These are phyloP conservation scores for Dascillus cervinus DNA, from an alignment of 2,888 invertebrate species.

Conservation along the genomic window DNA sequence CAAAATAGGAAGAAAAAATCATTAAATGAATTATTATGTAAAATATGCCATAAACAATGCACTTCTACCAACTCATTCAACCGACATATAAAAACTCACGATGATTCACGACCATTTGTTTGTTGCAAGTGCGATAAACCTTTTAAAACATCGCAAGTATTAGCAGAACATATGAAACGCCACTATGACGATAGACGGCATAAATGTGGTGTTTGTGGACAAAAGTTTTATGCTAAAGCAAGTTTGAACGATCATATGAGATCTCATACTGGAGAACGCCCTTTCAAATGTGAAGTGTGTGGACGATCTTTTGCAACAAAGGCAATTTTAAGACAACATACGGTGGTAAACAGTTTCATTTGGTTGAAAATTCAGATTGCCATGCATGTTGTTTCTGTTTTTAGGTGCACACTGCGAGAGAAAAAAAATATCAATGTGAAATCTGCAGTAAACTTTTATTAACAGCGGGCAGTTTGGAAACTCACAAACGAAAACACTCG, in stretches of 20 bases:
- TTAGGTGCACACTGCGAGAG: slow-evolving; percentile 21
- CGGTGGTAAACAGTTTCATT: slow-evolving; percentile 13
- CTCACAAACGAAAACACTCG: slow-evolving; percentile 34
- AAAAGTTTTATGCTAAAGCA: slow-evolving; percentile 24
- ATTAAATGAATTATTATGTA: slow-evolving; percentile 14
- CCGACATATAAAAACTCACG: slow-evolving; percentile 21
- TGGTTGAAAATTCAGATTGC: not conserved
- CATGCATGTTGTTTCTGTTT: too few species aligned
- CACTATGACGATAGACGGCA: slow-evolving; percentile 25
- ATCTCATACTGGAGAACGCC: slow-evolving; percentile 42
- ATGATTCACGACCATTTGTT: slow-evolving; percentile 17
- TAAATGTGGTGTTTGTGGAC: slow-evolving; percentile 21
- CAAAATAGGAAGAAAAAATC: slow-evolving; percentile 13
- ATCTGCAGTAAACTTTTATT: slow-evolving; percentile 21
- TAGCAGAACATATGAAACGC: slow-evolving; percentile 23
- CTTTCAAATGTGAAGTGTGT: slow-evolving; percentile 43
- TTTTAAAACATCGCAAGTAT: slow-evolving; percentile 23
- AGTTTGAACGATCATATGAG: slow-evolving; percentile 23
- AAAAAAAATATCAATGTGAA: slow-evolving; percentile 23
- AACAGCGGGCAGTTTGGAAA: slow-evolving; percentile 23
- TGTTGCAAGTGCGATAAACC: slow-evolving; percentile 24
- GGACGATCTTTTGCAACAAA: slow-evolving; percentile 20
- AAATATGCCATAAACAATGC: slow-evolving; percentile 19
- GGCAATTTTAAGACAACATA: slow-evolving; percentile 23
- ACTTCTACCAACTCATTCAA: slow-evolving; percentile 20